Conservation (phyloP, 2,888 invertebrate genomes). For the Drosophila vallismaia region DNA sequence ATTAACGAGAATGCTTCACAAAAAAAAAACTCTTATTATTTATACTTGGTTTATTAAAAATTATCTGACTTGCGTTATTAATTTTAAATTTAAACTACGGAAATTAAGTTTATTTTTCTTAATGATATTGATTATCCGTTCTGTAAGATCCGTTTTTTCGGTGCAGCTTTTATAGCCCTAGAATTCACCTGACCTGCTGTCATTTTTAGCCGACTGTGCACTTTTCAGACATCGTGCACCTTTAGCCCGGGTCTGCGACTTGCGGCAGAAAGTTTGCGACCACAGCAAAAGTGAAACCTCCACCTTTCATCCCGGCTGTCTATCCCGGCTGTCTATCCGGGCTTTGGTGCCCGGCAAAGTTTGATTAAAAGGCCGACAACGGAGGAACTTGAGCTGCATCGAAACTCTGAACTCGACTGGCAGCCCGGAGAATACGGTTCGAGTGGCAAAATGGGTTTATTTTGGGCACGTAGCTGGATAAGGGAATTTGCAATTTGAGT, state of each 20-base stretch:
- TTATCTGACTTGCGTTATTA: background rate
- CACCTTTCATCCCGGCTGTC: slow-evolving; percentile 4
- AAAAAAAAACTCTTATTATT: background rate
- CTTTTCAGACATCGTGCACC: slow-evolving; percentile 17
- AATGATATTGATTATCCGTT: background rate
- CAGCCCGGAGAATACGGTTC: slow-evolving; percentile 6
- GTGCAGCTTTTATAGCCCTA: background rate
- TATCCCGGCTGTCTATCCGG: background rate
- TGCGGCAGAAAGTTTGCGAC: slow-evolving; percentile 28
- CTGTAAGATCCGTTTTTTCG: background rate
- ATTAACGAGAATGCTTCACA: background rate
- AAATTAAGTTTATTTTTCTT: background rate
- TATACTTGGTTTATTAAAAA: background rate
- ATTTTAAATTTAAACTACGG: background rate
- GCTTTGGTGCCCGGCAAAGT: slow-evolving; percentile 20
- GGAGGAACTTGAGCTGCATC: slow-evolving; percentile 18
- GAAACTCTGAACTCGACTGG: slow-evolving; percentile 12
- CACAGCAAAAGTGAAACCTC: slow-evolving; percentile 34
- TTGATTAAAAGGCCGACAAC: slow-evolving; percentile 48
- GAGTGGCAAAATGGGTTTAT: slow-evolving; percentile 26
- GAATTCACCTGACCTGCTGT: slow-evolving; percentile 23
- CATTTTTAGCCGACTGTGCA: slow-evolving; percentile 23
- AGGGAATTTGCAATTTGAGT: slow-evolving; percentile 14
- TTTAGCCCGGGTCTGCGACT: slow-evolving; percentile 22
- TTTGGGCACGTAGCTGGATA: slow-evolving; percentile 30